Evolutionary conservation across 2,113 vertebrate species (phyloP), one percentile per base, ranked within the genome.

Genomic region (Hipposideros armiger): DNA sequence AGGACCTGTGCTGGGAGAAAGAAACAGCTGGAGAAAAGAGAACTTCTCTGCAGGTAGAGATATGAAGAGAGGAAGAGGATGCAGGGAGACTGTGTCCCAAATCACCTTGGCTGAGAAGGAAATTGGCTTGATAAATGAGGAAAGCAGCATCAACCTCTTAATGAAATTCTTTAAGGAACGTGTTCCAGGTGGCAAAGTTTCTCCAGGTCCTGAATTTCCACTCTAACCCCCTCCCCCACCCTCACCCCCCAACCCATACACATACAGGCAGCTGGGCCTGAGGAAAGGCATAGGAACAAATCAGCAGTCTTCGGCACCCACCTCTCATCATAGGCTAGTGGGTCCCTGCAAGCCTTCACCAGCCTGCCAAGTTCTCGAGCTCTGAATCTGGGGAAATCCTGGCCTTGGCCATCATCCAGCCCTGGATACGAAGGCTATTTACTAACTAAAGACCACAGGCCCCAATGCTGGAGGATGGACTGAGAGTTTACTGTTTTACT

Each of bases 51-150:
- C 82, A 36, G 97, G 80, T 9, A 73, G 77, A 96, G 96, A 88
- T 26, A 74, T 13, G 36, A 82, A 50, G 90, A 89, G 95, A 32
- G 73, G 94, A 87, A 94, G 92, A 72, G 72, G 94, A 50, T 64
- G 81, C 54, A 2, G 92, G 74, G 70, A 95, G 76, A 74, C 87
- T 2, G 73, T 42, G 62, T 95, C 97, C 91, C 93, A 81, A 82
- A 92, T 93, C 58, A 94, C 52, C 91, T 97, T 97, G 96, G 73
- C 97, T 86, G 93, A 42, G 94, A 83, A 95, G 86, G 91, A 96
- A 96, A 95, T 94, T 91, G 97, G 91, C 88, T 72, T 96, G 97
- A 97, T 94, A 94, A 95, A 97, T 86, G 94, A 96, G 58, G 91
- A 77, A 95, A 86, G 81, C 60, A 90, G 36, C 76, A 50, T 3